Evolutionary conservation across 2,888 invertebrate genomes (phyloP).

Genomic region (Candidula unifasciata): DNA sequence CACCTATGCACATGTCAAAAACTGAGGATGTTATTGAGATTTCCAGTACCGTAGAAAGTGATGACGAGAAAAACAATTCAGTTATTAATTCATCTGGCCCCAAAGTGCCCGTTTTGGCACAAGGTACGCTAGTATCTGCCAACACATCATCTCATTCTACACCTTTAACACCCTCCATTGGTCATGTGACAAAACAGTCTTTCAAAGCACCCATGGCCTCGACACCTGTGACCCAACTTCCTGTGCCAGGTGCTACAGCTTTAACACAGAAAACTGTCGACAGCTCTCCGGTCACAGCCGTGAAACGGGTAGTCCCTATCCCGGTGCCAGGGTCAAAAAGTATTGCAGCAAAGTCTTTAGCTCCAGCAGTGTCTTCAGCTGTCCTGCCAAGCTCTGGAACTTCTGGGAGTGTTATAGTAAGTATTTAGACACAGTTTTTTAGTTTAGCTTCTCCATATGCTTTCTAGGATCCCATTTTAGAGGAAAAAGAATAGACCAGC

Average conservation of each 20-base stretch:
- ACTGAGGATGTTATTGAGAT: slow-evolving; percentile 51
- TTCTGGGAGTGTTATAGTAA: slow-evolving; percentile 6
- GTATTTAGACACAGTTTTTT: too few species aligned
- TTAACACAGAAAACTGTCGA: slow-evolving; percentile 32
- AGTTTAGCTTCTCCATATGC: too few species aligned
- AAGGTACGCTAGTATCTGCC: not conserved
- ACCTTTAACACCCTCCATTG: not conserved
- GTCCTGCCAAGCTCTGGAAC: not conserved
- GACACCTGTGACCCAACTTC: not conserved
- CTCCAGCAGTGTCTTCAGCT: not conserved
- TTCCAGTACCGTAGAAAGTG: slow-evolving; percentile 32
- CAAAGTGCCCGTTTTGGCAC: not conserved
- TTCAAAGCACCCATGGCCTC: not conserved
- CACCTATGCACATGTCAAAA: slow-evolving; percentile 16
- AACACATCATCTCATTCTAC: not conserved
- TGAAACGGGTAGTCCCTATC: slow-evolving; percentile 25
- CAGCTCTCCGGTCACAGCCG: not conserved
- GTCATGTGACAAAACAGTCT: slow-evolving; percentile 14
- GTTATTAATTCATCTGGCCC: slow-evolving; percentile 10
- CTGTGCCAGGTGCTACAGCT: not conserved
- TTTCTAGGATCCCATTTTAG: too few species aligned
- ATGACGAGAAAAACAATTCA: slow-evolving; percentile 21
- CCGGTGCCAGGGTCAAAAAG: slow-evolving; percentile 32
- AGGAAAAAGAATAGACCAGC: too few species aligned
- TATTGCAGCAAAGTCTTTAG: not conserved